Conservation (phyloP, 2,113 vertebrate species). For the Petrocephalus microphthalmus region DNA sequence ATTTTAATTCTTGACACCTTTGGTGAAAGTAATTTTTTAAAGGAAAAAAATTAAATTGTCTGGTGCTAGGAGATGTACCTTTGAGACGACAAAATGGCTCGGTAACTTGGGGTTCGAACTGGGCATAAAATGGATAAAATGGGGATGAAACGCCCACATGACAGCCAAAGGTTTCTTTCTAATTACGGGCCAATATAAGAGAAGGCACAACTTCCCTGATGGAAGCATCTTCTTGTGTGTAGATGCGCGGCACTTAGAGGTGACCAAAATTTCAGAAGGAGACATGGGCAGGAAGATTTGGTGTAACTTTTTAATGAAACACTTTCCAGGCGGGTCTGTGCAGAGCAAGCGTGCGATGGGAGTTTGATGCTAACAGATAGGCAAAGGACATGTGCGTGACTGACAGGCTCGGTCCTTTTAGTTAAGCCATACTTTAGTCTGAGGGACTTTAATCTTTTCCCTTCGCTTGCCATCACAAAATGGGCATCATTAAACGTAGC, state of each 20-base stretch:
- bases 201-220: background rate
- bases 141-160: background rate
- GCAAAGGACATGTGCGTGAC: slow-evolving; percentile 21
- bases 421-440: slow-evolving; percentile 33
- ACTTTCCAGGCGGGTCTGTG: slow-evolving; percentile 15
- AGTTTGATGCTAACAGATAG: slow-evolving; percentile 23
- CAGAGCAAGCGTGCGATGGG: background rate
- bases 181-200: background rate
- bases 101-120: background rate
- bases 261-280: slow-evolving; percentile 13
- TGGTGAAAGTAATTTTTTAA: background rate
- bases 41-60: background rate
- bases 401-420: slow-evolving; percentile 21
- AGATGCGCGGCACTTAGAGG: background rate
- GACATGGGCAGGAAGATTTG: background rate
- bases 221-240: background rate
- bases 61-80: background rate
- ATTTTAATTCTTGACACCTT: background rate
- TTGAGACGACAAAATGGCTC: background rate
- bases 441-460: slow-evolving; percentile 34
- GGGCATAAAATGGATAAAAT: background rate
- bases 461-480: slow-evolving; percentile 28
- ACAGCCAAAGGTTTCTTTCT: background rate
- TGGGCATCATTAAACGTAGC: slow-evolving; percentile 25
- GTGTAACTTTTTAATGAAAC: slow-evolving; percentile 20